Evolutionary conservation across 30 jellyfish, hydroid and myxozoan species (phyloP).

Genomic region (Hydractinia echinata): DNA sequence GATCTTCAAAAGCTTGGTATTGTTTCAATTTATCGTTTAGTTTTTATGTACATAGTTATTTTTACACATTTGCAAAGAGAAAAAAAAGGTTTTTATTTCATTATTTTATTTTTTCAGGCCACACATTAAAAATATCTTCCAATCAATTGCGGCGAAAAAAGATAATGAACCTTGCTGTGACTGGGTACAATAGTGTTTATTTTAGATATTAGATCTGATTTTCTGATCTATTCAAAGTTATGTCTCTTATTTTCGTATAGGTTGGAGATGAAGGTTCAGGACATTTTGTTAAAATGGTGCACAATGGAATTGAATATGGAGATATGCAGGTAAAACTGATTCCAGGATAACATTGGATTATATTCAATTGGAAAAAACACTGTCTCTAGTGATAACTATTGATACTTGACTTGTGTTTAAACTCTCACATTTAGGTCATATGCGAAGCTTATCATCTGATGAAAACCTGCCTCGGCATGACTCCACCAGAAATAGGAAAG

Average conservation of each 20-base stretch:
- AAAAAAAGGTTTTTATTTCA: neutral
- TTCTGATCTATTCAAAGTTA: too few relatives aligned
- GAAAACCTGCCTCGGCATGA: constrained; percentile 83
- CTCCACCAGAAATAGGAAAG: constrained; percentile 87
- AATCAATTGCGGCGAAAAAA: constrained; percentile 86
- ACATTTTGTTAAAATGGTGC: constrained; percentile 99
- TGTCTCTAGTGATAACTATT: too few relatives aligned
- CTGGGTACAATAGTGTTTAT: constrained; percentile 56
- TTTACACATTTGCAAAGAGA: neutral
- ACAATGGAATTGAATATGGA: constrained; percentile 99
- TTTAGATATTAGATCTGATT: neutral
- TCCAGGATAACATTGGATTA: too few relatives aligned
- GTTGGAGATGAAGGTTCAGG: constrained; percentile 99
- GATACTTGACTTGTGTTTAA: too few relatives aligned
- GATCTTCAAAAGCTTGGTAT: constrained; percentile 98
- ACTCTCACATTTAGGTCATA: constrained; percentile 52
- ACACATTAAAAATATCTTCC: constrained; percentile 74
- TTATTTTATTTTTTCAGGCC: constrained; percentile 60
- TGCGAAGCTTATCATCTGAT: constrained; percentile 96
- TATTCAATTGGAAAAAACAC: too few relatives aligned
- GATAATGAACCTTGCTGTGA: constrained; percentile 87
- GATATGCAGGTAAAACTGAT: constrained; percentile 86
- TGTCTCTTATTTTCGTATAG: constrained; percentile 29
- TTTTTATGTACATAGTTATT: neutral
- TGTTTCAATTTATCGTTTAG: neutral